A percentile compares a stretch with the other conserved stretches of the same genome.
Conservation (phyloP, 1,140 invertebrate genomes). For the Battus philenor region DNA sequence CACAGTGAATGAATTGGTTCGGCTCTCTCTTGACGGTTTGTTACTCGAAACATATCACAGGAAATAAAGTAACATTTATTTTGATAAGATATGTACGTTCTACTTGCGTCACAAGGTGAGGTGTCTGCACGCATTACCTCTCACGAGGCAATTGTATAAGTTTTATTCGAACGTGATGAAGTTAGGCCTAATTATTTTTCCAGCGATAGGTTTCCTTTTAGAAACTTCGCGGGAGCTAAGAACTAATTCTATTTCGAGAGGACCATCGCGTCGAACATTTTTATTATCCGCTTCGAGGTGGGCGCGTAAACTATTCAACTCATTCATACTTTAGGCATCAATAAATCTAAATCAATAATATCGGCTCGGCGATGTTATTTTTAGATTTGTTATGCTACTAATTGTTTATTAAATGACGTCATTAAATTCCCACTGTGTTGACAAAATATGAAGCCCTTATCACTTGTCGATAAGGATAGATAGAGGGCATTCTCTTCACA, state of each 20-base stretch:
- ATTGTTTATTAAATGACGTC: conserved; percentile 19
- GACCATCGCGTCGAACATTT: conserved; percentile 51
- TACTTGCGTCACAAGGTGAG: conserved; percentile 9
- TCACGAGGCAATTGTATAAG: background rate
- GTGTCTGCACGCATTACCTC: conserved; percentile 4
- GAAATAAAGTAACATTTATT: conserved; percentile 13
- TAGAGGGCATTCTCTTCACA: conserved; percentile 12
- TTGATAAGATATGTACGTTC: conserved; percentile 11
- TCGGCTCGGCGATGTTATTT: too few relatives aligned
- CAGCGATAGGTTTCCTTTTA: conserved; percentile 9
- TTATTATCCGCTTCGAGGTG: conserved; percentile 23
- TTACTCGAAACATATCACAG: conserved; percentile 3
- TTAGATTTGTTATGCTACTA: background rate
- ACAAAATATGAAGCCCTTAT: conserved; percentile 15
- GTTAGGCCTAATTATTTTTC: background rate
- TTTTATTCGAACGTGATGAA: too few relatives aligned
- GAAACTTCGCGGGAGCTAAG: conserved; percentile 38
- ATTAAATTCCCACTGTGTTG: conserved; percentile 20
- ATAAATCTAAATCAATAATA: too few relatives aligned
- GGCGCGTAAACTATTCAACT: conserved; percentile 16
- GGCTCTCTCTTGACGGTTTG: too few relatives aligned
- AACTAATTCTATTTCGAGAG: conserved; percentile 38
- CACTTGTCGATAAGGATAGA: conserved; percentile 17
- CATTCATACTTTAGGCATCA: conserved; percentile 31
- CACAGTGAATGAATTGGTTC: too few relatives aligned